phyloP scores from a whole-genome alignment of 2,888 invertebrate species.

The Palloptera scutellata region DNA sequence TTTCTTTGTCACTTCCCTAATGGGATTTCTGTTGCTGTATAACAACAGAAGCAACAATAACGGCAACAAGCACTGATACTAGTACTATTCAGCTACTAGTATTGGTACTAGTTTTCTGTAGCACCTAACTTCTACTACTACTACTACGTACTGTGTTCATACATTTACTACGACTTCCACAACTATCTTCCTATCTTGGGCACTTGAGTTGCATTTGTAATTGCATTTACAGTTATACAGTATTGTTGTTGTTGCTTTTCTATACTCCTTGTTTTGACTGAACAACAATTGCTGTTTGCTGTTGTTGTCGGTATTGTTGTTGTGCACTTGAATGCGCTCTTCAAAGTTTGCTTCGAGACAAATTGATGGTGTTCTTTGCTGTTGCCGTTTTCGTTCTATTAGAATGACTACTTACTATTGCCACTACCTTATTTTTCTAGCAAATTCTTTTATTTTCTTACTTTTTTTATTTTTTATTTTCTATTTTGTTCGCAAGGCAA shows the following conservation, averaged over 20 bases:
- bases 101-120: slow-evolving; percentile 2
- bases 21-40: slow-evolving; percentile 36
- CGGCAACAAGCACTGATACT: too few relatives aligned
- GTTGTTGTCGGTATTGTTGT: background rate
- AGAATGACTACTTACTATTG: slow-evolving; percentile 6
- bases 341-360: slow-evolving; percentile 50
- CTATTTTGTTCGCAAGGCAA: slow-evolving; percentile 32
- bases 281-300: background rate
- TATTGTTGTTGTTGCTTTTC: slow-evolving; percentile 4
- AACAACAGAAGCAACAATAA: slow-evolving; percentile 4
- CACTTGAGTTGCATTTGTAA: slow-evolving; percentile 56
- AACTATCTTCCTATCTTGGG: slow-evolving; percentile 20
- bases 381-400: background rate
- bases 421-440: slow-evolving; percentile 2
- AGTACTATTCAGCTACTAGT: slow-evolving; percentile 16
- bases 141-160: too few relatives aligned
- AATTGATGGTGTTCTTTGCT: slow-evolving; percentile 52
- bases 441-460: background rate
- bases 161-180: too few relatives aligned
- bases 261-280: background rate
- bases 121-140: slow-evolving; percentile 13
- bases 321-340: slow-evolving; percentile 33
- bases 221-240: slow-evolving; percentile 44
- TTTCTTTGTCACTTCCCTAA: slow-evolving; percentile 42
- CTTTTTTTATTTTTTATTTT: slow-evolving; percentile 24